Conservation (phyloP, 2,113 vertebrate species). For the Entelurus aequoreus region DNA sequence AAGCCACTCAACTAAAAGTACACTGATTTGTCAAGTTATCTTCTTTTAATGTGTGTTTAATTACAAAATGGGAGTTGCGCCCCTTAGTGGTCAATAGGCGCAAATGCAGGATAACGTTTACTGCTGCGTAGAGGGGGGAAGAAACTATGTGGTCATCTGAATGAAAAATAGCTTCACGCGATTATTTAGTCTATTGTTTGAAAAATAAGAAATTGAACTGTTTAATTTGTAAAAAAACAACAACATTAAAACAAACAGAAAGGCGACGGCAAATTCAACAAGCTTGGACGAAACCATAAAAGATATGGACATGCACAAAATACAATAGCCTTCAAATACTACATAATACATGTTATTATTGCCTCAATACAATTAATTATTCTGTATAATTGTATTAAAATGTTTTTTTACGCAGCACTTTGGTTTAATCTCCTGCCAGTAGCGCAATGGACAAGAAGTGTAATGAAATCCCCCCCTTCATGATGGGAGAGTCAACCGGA, state of each 20-base stretch:
- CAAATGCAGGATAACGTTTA: not conserved
- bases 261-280: not conserved
- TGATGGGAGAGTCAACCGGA: constrained; percentile 10
- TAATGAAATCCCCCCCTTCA: not conserved
- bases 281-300: constrained; percentile 38
- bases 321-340: no score
- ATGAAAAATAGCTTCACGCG: no score
- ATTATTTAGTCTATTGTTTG: no score
- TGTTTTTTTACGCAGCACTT: accelerated
- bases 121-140: not conserved
- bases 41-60: not conserved
- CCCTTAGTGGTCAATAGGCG: not conserved
- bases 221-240: constrained; percentile 7
- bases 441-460: accelerated
- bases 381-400: no score
- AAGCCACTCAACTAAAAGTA: no score
- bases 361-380: no score
- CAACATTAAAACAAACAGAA: not conserved
- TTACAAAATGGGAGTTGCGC: not conserved
- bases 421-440: not conserved
- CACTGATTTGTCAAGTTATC: no score
- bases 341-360: not conserved
- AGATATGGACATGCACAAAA: not conserved
- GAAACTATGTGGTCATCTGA: no score
- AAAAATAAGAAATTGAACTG: no score